Percentiles rank a stretch among this genome's conserved stretches.
Evolutionary conservation across 2,113 vertebrate species (phyloP).

Genomic region (Xiphorhynchus elegans): DNA sequence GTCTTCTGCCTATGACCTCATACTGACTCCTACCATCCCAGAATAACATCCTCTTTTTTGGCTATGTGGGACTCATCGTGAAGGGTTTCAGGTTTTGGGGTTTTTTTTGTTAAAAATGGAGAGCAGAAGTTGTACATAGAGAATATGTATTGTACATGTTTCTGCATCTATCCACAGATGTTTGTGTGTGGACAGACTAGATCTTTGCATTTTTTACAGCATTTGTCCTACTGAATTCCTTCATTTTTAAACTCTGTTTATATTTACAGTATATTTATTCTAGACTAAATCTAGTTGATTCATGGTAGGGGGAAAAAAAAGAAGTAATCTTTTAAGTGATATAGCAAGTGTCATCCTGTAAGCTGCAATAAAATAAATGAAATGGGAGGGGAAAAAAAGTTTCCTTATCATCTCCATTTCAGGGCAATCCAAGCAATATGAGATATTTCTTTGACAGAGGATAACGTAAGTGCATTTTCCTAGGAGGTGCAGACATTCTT

Average conservation of each 20-base stretch:
- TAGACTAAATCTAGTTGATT: background rate
- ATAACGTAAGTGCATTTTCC: background rate
- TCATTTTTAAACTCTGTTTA: background rate
- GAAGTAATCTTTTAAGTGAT: background rate
- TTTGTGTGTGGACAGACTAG: background rate
- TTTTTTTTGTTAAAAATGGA: background rate
- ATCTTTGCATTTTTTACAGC: background rate
- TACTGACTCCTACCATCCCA: background rate
- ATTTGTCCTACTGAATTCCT: background rate
- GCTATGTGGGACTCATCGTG: background rate
- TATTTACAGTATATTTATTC: background rate
- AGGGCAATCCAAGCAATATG: background rate
- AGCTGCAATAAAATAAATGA: background rate
- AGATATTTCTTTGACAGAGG: background rate
- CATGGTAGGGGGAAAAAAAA: background rate
- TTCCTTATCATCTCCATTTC: background rate
- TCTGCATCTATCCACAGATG: background rate
- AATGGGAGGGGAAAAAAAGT: rapidly evolving
- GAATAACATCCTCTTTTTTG: background rate
- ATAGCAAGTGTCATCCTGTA: background rate
- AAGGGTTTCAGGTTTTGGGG: background rate
- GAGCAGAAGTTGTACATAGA: background rate
- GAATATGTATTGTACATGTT: background rate
- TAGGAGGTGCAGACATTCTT: background rate
- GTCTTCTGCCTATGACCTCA: background rate